phyloP scores from a whole-genome alignment of 2,888 invertebrate genomes.

The Drosophila prolongata region DNA sequence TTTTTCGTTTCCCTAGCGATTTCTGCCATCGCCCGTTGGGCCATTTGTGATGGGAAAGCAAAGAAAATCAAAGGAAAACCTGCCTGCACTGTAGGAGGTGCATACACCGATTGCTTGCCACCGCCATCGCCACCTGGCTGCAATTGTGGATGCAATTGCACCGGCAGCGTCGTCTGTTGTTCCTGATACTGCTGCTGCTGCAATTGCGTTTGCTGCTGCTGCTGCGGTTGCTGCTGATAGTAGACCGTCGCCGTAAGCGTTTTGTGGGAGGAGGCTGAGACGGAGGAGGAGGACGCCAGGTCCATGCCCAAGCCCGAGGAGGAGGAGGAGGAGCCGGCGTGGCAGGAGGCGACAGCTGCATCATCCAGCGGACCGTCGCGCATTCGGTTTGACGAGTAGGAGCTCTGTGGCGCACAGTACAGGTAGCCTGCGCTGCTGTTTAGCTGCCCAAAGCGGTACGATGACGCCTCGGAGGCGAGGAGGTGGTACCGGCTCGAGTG shows the following conservation, averaged over 20 bases:
- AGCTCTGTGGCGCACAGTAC: slow-evolving; percentile 70
- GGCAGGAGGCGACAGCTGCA: slow-evolving; percentile 13
- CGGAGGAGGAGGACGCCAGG: slow-evolving; percentile 10
- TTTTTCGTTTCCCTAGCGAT: slow-evolving; percentile 13
- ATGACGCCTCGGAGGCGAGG: neutral
- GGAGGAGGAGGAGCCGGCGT: slow-evolving; percentile 20
- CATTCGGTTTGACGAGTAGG: slow-evolving; percentile 70
- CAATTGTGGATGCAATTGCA: slow-evolving; percentile 7
- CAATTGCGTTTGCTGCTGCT: slow-evolving; percentile 27
- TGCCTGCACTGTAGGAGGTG: slow-evolving; percentile 74
- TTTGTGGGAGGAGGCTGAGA: slow-evolving; percentile 51
- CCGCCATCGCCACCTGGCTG: slow-evolving; percentile 53
- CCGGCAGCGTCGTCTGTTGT: slow-evolving; percentile 19
- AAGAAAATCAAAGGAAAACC: slow-evolving; percentile 60
- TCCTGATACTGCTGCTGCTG: slow-evolving; percentile 25
- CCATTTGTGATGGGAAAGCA: slow-evolving; percentile 42
- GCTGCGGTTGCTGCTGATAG: slow-evolving; percentile 68
- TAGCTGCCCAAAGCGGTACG: slow-evolving; percentile 27
- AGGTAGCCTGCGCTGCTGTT: slow-evolving; percentile 44
- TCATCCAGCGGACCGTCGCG: slow-evolving; percentile 49
- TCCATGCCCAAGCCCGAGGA: slow-evolving; percentile 14
- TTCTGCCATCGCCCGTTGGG: slow-evolving; percentile 7
- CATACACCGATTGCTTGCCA: slow-evolving; percentile 62
- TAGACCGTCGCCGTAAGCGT: slow-evolving; percentile 70
- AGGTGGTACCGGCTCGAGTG: slow-evolving; percentile 8